Conservation (phyloP, 1,140 invertebrate genomes). For the Tetramorium alpestre region DNA sequence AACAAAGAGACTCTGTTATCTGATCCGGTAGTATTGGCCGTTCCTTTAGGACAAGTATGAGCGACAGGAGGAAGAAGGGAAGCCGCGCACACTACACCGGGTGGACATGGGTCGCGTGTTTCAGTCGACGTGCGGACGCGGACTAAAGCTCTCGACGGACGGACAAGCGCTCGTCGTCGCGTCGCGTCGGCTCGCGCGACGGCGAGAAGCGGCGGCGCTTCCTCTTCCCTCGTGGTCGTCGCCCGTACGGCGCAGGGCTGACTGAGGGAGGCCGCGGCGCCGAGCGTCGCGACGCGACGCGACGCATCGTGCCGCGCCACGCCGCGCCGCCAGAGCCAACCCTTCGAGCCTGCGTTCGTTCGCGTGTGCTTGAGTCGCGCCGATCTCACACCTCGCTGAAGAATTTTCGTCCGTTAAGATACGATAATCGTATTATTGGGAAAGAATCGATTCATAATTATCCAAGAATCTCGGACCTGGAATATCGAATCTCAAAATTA, state of each 20-base stretch:
- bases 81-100: slow-evolving; percentile 27
- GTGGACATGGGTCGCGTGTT: slow-evolving; percentile 50
- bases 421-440: not conserved
- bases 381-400: slow-evolving; percentile 9
- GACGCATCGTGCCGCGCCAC: not conserved
- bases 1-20: not conserved
- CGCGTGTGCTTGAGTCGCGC: slow-evolving; percentile 37
- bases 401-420: not conserved
- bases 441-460: not conserved
- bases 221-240: slow-evolving; percentile 68
- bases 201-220: slow-evolving; percentile 69
- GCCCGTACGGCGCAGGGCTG: slow-evolving; percentile 70
- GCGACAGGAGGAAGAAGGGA: slow-evolving; percentile 18
- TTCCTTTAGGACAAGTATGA: not conserved
- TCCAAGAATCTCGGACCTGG: not conserved
- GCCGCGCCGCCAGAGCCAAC: slow-evolving; percentile 32
- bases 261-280: slow-evolving; percentile 56
- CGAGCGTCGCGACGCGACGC: slow-evolving; percentile 18
- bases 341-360: slow-evolving; percentile 30
- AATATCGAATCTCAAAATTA: not conserved
- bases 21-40: not conserved
- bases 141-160: slow-evolving; percentile 66
- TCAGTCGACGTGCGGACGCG: slow-evolving; percentile 69
- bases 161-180: slow-evolving; percentile 66
- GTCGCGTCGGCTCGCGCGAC: slow-evolving; percentile 66